These are phyloP conservation scores for Cettia cetti DNA, from an alignment of 2,113 vertebrate genomes.

Conservation along the genomic window DNA sequence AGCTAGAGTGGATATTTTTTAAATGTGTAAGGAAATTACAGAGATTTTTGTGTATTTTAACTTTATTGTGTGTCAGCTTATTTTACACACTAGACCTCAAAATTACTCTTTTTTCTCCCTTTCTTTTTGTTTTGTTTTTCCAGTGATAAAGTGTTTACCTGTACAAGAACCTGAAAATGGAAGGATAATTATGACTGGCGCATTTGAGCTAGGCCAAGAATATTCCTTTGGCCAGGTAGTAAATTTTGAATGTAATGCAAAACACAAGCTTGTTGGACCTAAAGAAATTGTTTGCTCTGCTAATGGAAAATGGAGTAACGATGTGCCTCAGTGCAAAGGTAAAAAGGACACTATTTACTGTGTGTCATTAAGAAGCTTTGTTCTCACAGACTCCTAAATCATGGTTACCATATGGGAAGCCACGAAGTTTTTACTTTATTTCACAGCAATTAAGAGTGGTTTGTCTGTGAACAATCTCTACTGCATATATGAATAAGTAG, in stretches of 20 bases:
- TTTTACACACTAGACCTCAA: not conserved
- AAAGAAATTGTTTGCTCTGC: constrained; percentile 71
- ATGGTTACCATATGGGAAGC: not conserved
- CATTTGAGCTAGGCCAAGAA: constrained; percentile 27
- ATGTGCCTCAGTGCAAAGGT: constrained; percentile 81
- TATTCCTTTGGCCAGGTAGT: constrained; percentile 73
- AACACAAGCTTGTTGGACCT: constrained; percentile 58
- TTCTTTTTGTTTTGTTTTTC: not conserved
- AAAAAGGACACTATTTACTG: not conserved
- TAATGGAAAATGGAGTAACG: constrained; percentile 74
- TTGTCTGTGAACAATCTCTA: not conserved
- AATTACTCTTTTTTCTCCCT: not conserved
- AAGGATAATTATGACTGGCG: constrained; percentile 7
- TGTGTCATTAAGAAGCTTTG: not conserved
- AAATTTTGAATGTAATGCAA: constrained; percentile 72
- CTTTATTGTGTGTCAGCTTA: not conserved
- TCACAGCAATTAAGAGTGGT: not conserved
- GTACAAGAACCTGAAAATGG: constrained; percentile 39
- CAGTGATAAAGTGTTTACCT: constrained; percentile 74
- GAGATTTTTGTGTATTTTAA: not conserved
- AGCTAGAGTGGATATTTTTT: not conserved
- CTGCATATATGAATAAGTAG: not conserved
- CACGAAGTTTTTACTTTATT: not conserved
- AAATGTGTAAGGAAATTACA: not conserved
- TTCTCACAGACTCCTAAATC: not conserved